These are phyloP conservation scores for Burhinus bistriatus DNA, from an alignment of 2,113 vertebrate species.

Conservation along the genomic window DNA sequence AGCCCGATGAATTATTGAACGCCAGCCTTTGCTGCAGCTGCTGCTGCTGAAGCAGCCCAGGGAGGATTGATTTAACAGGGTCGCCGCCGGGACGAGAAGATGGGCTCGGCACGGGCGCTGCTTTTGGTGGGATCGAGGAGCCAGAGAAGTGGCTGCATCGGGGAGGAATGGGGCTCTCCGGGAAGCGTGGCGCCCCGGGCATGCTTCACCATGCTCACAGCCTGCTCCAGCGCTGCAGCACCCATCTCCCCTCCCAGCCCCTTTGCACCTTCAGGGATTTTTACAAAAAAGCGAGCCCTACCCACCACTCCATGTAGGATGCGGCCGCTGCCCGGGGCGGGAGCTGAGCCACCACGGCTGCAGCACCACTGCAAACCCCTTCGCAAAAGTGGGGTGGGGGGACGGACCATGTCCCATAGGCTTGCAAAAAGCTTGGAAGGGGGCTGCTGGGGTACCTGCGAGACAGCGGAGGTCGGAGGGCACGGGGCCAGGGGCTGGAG, in stretches of 20 bases:
- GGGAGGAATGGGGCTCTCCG: neutral
- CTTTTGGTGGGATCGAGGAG: accelerated
- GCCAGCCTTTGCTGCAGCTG: constrained; percentile 4
- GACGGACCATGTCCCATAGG: neutral
- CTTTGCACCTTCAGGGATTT: neutral
- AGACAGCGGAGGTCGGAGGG: accelerated
- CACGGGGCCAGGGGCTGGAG: accelerated
- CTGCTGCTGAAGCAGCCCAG: neutral
- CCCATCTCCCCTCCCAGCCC: neutral
- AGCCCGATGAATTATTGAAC: neutral
- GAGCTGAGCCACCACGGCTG: neutral
- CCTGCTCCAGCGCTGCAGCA: accelerated
- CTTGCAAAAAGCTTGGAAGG: neutral
- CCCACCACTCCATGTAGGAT: neutral
- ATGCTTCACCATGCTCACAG: accelerated
- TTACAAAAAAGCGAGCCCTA: neutral
- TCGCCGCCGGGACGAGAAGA: accelerated
- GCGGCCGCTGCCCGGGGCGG: neutral
- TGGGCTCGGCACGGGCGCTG: no score
- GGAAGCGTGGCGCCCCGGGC: neutral
- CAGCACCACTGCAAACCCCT: neutral
- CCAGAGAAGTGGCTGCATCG: neutral
- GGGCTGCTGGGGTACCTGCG: neutral
- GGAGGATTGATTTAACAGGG: neutral
- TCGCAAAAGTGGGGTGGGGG: accelerated